phyloP scores from a whole-genome alignment of 2,888 invertebrate genomes.

The Toxonevra muliebris region DNA sequence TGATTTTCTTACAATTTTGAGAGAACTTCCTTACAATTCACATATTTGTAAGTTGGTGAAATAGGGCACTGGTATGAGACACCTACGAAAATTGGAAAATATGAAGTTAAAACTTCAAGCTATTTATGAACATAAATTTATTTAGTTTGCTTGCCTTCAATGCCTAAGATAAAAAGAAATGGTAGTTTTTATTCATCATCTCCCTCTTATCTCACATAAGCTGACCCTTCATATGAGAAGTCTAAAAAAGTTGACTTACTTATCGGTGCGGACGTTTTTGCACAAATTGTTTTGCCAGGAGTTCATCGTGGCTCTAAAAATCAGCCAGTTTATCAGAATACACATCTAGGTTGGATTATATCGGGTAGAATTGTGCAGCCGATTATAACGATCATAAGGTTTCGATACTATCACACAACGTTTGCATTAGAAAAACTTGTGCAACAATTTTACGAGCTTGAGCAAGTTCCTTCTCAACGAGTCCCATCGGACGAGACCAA shows the following conservation, averaged over 20 bases:
- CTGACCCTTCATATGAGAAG: slow-evolving; percentile 22
- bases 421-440: neutral
- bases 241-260: slow-evolving; percentile 23
- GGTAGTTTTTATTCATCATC: too few species aligned
- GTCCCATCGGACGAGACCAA: slow-evolving; percentile 15
- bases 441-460: neutral
- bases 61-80: too few species aligned
- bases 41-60: too few species aligned
- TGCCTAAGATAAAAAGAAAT: slow-evolving; percentile 19
- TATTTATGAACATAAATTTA: too few species aligned
- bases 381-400: neutral
- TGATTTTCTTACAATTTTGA: too few species aligned
- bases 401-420: neutral
- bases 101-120: too few species aligned
- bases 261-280: too few species aligned
- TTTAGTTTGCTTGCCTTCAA: too few species aligned
- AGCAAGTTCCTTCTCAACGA: neutral
- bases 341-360: slow-evolving; percentile 24
- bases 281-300: too few species aligned
- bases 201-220: slow-evolving; percentile 15
- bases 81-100: too few species aligned
- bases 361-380: slow-evolving; percentile 15
- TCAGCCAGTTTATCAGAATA: slow-evolving; percentile 23
- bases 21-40: too few species aligned
- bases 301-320: slow-evolving; percentile 18